Percentiles rank a stretch among this genome's conserved stretches.
These are phyloP conservation scores for Drosophila ficusphila DNA, from an alignment of 1,140 invertebrate genomes.

Conservation along the genomic window DNA sequence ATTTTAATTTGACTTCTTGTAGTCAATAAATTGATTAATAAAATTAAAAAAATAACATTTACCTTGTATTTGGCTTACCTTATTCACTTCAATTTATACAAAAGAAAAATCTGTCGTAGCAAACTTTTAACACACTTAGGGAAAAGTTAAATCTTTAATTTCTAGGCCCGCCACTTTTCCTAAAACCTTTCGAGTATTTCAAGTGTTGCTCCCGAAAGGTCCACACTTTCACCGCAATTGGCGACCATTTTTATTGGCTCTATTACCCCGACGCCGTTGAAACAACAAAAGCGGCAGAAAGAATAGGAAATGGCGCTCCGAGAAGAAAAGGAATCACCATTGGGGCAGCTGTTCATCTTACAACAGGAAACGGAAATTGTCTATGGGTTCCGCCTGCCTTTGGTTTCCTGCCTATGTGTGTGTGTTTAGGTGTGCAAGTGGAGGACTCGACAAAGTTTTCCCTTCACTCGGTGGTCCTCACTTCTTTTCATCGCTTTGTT, in stretches of 20 bases:
- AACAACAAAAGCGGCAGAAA: slow-evolving; percentile 17
- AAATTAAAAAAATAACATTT: too few relatives aligned
- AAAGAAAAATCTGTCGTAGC: too few relatives aligned
- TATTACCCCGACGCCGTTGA: slow-evolving; percentile 48
- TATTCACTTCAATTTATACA: too few relatives aligned
- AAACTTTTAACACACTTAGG: too few relatives aligned
- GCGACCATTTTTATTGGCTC: slow-evolving; percentile 57
- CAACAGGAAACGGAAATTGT: slow-evolving; percentile 80
- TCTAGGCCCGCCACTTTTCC: background rate
- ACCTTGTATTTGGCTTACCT: too few relatives aligned
- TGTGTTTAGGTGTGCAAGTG: slow-evolving; percentile 14
- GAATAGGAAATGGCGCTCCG: background rate
- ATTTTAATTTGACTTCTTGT: too few relatives aligned
- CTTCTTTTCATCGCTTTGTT: slow-evolving; percentile 41
- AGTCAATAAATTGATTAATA: too few relatives aligned
- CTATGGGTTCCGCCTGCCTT: slow-evolving; percentile 54
- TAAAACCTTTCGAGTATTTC: background rate
- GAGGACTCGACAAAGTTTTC: slow-evolving; percentile 40
- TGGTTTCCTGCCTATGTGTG: slow-evolving; percentile 25
- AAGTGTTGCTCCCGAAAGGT: background rate
- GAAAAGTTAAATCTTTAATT: background rate
- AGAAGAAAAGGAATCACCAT: background rate
- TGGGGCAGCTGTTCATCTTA: slow-evolving; percentile 60
- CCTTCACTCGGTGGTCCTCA: slow-evolving; percentile 16
- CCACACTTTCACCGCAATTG: slow-evolving; percentile 33